A percentile compares a stretch with the other conserved stretches of the same genome.
Evolutionary conservation across 2,888 invertebrate genomes (phyloP).

Genomic region (Eupelmus urozonus): DNA sequence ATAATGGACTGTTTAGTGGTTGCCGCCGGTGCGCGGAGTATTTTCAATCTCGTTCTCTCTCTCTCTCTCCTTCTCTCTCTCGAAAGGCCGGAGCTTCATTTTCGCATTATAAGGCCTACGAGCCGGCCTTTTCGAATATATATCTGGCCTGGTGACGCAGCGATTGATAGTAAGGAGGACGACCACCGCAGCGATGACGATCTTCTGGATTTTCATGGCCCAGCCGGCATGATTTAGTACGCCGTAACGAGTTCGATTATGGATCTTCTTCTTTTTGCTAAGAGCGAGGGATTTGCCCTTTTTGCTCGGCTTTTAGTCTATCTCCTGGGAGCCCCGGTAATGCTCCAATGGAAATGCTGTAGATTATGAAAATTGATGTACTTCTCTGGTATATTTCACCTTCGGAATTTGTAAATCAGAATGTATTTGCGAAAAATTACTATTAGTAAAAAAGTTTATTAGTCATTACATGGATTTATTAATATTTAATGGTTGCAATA

Average conservation of each 20-base stretch:
- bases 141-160: neutral
- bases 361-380: no score
- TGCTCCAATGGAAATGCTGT: no score
- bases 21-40: slow-evolving; percentile 41
- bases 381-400: no score
- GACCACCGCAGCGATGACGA: slow-evolving; percentile 13
- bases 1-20: slow-evolving; percentile 67
- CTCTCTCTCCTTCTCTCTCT: no score
- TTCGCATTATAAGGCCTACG: slow-evolving; percentile 6
- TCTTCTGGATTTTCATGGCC: slow-evolving; percentile 28
- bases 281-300: neutral
- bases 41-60: slow-evolving; percentile 56
- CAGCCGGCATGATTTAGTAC: slow-evolving; percentile 29
- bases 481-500: no score
- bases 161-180: neutral
- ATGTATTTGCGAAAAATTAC: no score
- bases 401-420: no score
- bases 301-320: no score
- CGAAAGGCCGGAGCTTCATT: slow-evolving; percentile 38
- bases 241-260: slow-evolving; percentile 40
- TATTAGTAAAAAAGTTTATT: no score
- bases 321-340: no score
- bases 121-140: slow-evolving; percentile 33
- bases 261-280: slow-evolving; percentile 2
- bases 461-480: no score